Percentiles rank a stretch among this genome's conserved stretches.
phyloP scores from a whole-genome alignment of 1,140 invertebrate genomes.

The Hyles vespertilio region DNA sequence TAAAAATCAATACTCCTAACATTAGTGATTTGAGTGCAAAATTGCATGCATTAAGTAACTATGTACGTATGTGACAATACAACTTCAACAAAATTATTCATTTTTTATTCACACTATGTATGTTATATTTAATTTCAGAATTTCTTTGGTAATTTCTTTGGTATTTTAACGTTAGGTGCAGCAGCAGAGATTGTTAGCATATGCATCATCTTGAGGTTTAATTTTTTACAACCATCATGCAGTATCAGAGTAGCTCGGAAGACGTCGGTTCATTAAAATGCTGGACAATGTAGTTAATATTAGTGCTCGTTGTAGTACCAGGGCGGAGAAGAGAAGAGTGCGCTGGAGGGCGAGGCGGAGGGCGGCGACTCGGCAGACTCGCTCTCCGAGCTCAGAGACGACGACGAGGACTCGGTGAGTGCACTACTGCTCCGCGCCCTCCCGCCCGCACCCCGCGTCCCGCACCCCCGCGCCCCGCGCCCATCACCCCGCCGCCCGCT shows the following conservation, averaged over 20 bases:
- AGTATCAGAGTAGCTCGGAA: too few species aligned
- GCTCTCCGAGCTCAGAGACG: constrained; percentile 65
- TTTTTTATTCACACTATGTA: too few species aligned
- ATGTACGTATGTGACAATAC: too few species aligned
- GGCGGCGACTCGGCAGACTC: constrained; percentile 49
- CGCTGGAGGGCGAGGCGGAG: constrained; percentile 45
- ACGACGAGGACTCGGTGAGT: constrained; percentile 72
- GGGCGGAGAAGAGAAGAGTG: constrained; percentile 55
- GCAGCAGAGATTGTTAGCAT: too few species aligned
- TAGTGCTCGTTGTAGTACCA: constrained; percentile 39
- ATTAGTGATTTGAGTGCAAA: neutral
- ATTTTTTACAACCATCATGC: too few species aligned
- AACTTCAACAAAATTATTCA: too few species aligned
- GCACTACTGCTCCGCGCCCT: constrained; percentile 35
- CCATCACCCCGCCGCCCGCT: constrained; percentile 23
- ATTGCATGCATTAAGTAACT: neutral
- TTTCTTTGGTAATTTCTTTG: too few species aligned
- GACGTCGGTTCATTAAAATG: too few species aligned
- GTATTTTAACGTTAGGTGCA: too few species aligned
- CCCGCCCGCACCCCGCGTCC: constrained; percentile 20
- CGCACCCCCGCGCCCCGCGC: constrained; percentile 21
- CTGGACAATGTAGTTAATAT: neutral
- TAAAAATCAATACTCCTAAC: neutral
- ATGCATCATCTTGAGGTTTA: too few species aligned
- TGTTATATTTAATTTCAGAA: too few species aligned